A percentile compares a stretch with the other conserved stretches of the same genome.
Conservation (phyloP, 2,113 vertebrate genomes). For the Mystacornis crossleyi region DNA sequence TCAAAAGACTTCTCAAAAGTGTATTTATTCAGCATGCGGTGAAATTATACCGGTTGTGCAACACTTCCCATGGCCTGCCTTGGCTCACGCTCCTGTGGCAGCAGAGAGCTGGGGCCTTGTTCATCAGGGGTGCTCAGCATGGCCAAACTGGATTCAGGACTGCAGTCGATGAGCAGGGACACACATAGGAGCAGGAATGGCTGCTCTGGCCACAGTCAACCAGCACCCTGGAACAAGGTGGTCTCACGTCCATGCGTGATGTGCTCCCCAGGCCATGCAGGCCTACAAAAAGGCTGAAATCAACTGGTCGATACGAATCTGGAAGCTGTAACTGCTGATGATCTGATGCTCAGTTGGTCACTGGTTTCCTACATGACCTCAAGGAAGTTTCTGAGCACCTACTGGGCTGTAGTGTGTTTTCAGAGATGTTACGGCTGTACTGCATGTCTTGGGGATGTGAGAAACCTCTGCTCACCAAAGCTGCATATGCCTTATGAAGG, state of each 20-base stretch:
- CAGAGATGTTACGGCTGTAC: not conserved
- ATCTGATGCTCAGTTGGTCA: not conserved
- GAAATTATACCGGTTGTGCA: conserved; percentile 25
- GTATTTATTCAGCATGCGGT: conserved; percentile 60
- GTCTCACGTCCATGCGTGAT: accelerated
- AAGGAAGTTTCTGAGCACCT: not conserved
- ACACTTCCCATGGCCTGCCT: not conserved
- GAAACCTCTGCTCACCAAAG: not conserved
- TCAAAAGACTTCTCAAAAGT: conserved; percentile 54
- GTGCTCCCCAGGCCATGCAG: not conserved
- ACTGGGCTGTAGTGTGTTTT: not conserved
- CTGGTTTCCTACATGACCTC: not conserved
- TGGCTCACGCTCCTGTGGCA: not conserved
- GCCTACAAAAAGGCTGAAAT: not conserved
- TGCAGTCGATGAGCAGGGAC: accelerated
- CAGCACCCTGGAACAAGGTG: not conserved
- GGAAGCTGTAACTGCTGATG: not conserved
- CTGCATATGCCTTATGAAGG: not conserved
- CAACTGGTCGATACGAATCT: not conserved
- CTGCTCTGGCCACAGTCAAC: not conserved
- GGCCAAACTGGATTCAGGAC: not conserved
- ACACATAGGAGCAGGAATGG: not conserved
- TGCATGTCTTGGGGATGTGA: not conserved
- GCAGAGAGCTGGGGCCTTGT: not conserved
- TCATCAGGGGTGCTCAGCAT: not conserved